Evolutionary conservation across 2,888 invertebrate genomes (phyloP).

Genomic region (Eristalinus aeneus): DNA sequence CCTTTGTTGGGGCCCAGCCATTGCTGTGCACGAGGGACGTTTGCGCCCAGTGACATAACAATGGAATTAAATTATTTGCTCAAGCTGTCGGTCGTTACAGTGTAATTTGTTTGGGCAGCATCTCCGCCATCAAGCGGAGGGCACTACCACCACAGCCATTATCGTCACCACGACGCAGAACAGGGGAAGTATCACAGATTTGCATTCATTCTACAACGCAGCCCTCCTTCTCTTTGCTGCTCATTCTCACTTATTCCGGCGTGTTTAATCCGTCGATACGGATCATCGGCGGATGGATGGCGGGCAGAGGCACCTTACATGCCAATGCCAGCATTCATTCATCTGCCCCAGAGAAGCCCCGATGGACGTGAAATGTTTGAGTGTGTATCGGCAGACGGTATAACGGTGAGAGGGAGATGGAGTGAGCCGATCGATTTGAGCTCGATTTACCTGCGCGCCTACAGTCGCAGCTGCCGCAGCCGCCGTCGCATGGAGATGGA

Average conservation of each 20-base stretch:
- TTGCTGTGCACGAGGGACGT: constrained; percentile 28
- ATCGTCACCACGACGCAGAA: background rate
- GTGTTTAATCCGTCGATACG: constrained; percentile 63
- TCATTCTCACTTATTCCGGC: constrained; percentile 33
- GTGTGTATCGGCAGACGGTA: background rate
- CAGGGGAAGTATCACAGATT: constrained; percentile 43
- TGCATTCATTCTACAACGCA: constrained; percentile 51
- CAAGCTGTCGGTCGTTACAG: constrained; percentile 69
- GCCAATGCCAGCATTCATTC: constrained; percentile 46
- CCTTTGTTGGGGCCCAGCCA: constrained; percentile 48
- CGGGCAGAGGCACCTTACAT: constrained; percentile 38
- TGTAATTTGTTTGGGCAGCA: constrained; percentile 67
- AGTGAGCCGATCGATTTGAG: constrained; percentile 56
- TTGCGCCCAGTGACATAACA: constrained; percentile 68
- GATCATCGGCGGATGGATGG: constrained; percentile 61
- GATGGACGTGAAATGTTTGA: background rate
- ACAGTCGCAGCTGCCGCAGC: constrained; percentile 1
- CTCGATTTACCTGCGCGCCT: constrained; percentile 56
- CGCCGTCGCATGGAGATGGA: constrained; percentile 25
- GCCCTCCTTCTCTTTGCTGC: background rate
- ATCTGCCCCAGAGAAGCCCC: constrained; percentile 11
- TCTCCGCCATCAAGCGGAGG: constrained; percentile 36
- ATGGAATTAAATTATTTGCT: constrained; percentile 71
- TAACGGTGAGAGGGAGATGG: background rate
- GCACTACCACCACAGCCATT: constrained; percentile 8